Conservation (phyloP, 2,888 invertebrate genomes). For the Habrosyne pyritoides region DNA sequence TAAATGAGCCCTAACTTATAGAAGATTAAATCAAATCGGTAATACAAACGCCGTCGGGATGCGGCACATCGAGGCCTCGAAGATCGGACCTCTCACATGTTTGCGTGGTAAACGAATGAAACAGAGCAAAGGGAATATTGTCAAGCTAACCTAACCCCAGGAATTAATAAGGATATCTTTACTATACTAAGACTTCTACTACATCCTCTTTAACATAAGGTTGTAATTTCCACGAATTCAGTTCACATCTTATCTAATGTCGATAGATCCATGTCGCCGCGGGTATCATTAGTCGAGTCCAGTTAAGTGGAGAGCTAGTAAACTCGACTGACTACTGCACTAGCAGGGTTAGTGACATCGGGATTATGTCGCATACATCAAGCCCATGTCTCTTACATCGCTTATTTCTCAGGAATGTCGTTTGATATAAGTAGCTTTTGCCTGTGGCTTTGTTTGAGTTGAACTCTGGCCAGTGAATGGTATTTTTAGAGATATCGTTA, state of each 20-base stretch:
- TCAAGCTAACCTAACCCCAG: no score
- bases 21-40: neutral
- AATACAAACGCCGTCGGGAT: no score
- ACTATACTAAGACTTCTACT: no score
- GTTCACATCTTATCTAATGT: neutral
- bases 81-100: no score
- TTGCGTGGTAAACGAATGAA: no score
- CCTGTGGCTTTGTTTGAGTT: neutral
- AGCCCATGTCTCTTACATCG: neutral
- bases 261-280: neutral
- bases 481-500: no score
- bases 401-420: constrained; percentile 4
- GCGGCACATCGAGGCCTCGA: no score
- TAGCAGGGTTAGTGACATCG: constrained; percentile 12
- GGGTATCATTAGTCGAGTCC: neutral
- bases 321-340: constrained; percentile 7
- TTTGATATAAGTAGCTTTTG: neutral
- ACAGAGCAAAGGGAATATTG: no score
- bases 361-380: constrained; percentile 8
- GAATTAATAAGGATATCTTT: no score
- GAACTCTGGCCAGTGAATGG: no score
- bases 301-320: neutral
- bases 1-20: neutral
- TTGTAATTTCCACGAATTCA: neutral
- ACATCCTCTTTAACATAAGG: no score